phyloP scores from a whole-genome alignment of 1,140 invertebrate genomes.

The Pristionchus pacificus region DNA sequence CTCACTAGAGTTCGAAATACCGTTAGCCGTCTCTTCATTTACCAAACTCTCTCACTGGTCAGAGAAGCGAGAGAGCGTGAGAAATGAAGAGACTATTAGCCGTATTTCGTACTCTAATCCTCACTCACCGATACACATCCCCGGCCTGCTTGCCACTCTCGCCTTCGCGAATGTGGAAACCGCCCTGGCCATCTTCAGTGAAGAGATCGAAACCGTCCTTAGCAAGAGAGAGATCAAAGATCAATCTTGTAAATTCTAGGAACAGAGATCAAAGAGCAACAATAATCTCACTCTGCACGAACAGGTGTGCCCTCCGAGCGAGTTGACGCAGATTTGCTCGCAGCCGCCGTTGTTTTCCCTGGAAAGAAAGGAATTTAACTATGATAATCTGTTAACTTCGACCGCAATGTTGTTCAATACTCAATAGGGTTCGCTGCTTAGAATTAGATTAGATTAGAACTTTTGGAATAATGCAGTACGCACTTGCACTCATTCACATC shows the following conservation, averaged over 20 bases:
- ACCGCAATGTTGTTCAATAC: neutral
- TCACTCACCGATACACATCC: constrained; percentile 77
- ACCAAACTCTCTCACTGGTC: no score
- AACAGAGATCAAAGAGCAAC: constrained; percentile 52
- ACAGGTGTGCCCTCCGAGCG: constrained; percentile 74
- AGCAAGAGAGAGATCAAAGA: neutral
- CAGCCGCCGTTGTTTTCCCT: constrained; percentile 80
- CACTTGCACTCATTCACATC: constrained; percentile 78
- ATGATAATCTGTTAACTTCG: neutral
- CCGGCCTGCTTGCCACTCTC: constrained; percentile 77
- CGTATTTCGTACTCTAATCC: neutral
- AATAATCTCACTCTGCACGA: constrained; percentile 63
- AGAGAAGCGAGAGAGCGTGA: no score
- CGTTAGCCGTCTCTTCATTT: no score
- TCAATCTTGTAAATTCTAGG: constrained; percentile 54
- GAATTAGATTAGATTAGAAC: no score
- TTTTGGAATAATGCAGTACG: neutral
- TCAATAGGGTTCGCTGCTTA: no score
- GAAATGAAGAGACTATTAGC: no score
- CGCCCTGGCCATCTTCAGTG: constrained; percentile 80
- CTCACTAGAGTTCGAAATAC: neutral
- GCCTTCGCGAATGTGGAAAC: constrained; percentile 73
- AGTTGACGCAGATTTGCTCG: constrained; percentile 64
- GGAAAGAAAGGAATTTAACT: neutral
- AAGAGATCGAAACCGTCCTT: constrained; percentile 82